phyloP scores from a whole-genome alignment of 2,888 invertebrate species.

The Charanyca ferruginea region DNA sequence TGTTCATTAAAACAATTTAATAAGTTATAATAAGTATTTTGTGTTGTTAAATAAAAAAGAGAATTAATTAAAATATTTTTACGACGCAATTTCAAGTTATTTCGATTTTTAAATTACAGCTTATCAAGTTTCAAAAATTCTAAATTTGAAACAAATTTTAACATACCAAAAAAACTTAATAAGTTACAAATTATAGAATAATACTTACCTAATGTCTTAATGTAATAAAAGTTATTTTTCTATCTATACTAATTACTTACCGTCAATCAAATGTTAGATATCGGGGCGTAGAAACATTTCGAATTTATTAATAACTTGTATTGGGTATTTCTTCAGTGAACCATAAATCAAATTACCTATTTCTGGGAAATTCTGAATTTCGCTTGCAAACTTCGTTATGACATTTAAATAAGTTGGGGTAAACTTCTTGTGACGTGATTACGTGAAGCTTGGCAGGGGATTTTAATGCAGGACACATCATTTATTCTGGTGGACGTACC shows the following conservation, averaged over 20 bases:
- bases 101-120: constrained; percentile 49
- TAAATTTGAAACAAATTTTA: constrained; percentile 29
- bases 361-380: constrained; percentile 28
- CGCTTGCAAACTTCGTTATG: constrained; percentile 35
- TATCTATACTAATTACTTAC: constrained; percentile 1
- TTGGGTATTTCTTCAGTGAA: constrained; percentile 37
- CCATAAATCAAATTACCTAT: constrained; percentile 42
- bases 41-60: neutral
- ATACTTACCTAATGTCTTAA: neutral
- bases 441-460: constrained; percentile 8
- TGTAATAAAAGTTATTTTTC: neutral
- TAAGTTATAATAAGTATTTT: neutral
- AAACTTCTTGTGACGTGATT: constrained; percentile 21
- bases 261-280: neutral
- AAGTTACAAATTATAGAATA: neutral
- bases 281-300: constrained; percentile 5
- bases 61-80: neutral
- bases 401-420: constrained; percentile 27
- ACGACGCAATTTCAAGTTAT: neutral
- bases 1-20: constrained; percentile 24
- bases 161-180: neutral
- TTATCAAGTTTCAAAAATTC: constrained; percentile 24
- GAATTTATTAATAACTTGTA: constrained; percentile 37
- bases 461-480: constrained; percentile 36
- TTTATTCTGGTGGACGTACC: constrained; percentile 38